Evolutionary conservation across 2,113 vertebrate species (phyloP), one percentile per base, ranked within the genome.

Genomic region (Pelecanoides urinatrix): DNA sequence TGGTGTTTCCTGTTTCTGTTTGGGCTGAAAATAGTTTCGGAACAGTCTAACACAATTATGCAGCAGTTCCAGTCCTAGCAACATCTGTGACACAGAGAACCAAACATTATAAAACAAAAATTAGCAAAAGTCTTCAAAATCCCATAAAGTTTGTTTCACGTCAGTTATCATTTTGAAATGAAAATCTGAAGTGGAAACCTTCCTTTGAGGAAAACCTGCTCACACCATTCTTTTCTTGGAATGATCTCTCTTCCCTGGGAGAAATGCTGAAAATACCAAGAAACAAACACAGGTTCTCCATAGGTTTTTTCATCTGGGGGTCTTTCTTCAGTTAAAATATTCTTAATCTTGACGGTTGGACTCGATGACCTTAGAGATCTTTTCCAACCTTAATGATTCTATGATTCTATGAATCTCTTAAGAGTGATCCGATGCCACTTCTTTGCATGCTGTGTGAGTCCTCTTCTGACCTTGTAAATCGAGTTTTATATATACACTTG

Each of bases 381-480:
- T n/a, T n/a, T n/a, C n/a, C n/a, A n/a, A n/a, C n/a, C n/a, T n/a
- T n/a, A n/a, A n/a, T n/a, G n/a, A n/a, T n/a, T n/a, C n/a, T n/a
- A n/a, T n/a, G n/a, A n/a, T n/a, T n/a, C n/a, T n/a, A n/a, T n/a
- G n/a, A n/a, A n/a, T n/a, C 67, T 83, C 27, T 52, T 75, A 56
- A 45, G 44, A 18, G 44, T 36, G 56, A 91, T 87, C 38, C 8
- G 36, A 59, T 95, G 62, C 45, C 75, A 80, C 86, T 95, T 86
- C 40, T 95, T 79, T 80, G 25, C 36, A 61, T 68, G 49, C 68
- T 96, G n/a, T 36, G 25, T 71, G 71, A 94, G 88, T 97, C 94
- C 87, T 93, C 92, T 94, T 87, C 83, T 93, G 93, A 97, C 97
- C 92, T 87, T 93, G 76, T n/a, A 96, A 97, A 95, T 52, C 7